Conservation (phyloP, 2,888 invertebrate genomes). For the Philereme transversata region DNA sequence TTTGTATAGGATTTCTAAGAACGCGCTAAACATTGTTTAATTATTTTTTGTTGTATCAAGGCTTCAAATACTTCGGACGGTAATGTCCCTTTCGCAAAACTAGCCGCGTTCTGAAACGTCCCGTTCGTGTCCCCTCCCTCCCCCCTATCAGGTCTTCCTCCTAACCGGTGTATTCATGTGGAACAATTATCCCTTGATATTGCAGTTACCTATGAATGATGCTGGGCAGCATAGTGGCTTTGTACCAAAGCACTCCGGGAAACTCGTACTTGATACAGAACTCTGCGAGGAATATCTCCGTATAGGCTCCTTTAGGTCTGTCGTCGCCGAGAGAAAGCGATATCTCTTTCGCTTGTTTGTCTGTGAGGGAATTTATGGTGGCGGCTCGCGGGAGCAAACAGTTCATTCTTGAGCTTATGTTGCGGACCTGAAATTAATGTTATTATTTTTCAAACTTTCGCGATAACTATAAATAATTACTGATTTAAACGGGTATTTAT, state of each 20-base stretch:
- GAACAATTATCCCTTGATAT: too few relatives aligned
- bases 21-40: too few relatives aligned
- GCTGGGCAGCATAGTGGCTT: slow-evolving; percentile 92
- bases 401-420: slow-evolving; percentile 73
- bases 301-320: slow-evolving; percentile 60
- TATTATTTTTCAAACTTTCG: not conserved
- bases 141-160: too few relatives aligned
- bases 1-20: too few relatives aligned
- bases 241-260: slow-evolving; percentile 92
- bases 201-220: slow-evolving; percentile 88
- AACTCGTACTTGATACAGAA: slow-evolving; percentile 89
- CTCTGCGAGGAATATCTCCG: slow-evolving; percentile 93
- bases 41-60: too few relatives aligned
- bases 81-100: too few relatives aligned
- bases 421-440: slow-evolving; percentile 58
- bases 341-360: slow-evolving; percentile 65
- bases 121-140: too few relatives aligned
- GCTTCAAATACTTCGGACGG: too few relatives aligned
- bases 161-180: too few relatives aligned
- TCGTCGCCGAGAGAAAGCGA: slow-evolving; percentile 75
- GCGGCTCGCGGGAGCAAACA: slow-evolving; percentile 72
- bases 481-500: too few relatives aligned
- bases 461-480: too few relatives aligned
- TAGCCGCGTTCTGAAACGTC: too few relatives aligned
- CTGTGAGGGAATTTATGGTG: slow-evolving; percentile 61